Base-by-base conservation (phyloP, 2,113 vertebrate species). In the Leptobrachium ailaonicum region DNA sequence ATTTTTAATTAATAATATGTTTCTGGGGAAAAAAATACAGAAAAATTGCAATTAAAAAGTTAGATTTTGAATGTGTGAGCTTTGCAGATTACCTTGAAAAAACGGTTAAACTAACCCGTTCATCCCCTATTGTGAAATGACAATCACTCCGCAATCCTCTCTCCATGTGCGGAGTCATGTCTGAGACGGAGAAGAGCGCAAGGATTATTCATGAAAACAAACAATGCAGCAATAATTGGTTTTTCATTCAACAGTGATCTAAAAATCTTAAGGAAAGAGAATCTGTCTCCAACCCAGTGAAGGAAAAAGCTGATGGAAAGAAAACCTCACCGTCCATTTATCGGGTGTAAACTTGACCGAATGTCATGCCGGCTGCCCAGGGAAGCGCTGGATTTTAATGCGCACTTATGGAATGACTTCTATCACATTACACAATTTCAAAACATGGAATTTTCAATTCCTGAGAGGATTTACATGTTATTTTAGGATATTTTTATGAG, bases 181-280 rank as follows among this genome's bases (percentile, higher is more conserved):
- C 74, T 76, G 63, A 41, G 47, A 42, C 74, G 7, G n/a, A 66
- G 20, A 66, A 45, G 66, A 76, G 74, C 66, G 12, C 40, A 2
- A 12, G 62, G 74, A 76, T 76, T 76, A 76, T 76, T 76, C 47
- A 40, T 66, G 63, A 67, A 67, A 67, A 76, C 74, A 76, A 76
- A 76, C 74, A 76, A 76, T 42, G 2, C 11, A 3, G 14, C 32
- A 44, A 54, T 76, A 67, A 76, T 76, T 66, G 74, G 12, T 67
- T 76, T 32, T 67, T 44, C 63, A 76, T 76, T 76, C 74, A 76
- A 40, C 32, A 11, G 45, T 41, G 4, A 41, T 40, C 72, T 62
- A 9, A 41, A 43, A 13, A 32, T 66, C 73, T 75, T 45, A 45
- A 42, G 60, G 63, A 53, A 32, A 66, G 43, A 64, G 43, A 32